Evolutionary conservation across 2,888 invertebrate genomes (phyloP).

Genomic region (Lottia scabra): DNA sequence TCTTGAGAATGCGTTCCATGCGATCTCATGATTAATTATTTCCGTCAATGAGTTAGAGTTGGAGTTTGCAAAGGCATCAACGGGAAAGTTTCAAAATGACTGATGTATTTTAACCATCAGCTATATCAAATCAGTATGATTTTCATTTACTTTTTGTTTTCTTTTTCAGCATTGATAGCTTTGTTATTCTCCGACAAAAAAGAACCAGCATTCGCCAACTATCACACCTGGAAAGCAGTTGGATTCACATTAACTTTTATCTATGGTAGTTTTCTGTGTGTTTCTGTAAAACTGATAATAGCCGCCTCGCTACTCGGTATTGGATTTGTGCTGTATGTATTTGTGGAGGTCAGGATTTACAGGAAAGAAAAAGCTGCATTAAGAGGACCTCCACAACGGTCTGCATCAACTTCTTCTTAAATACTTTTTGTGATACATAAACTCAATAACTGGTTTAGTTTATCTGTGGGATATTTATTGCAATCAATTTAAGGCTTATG

Average conservation of each 20-base stretch:
- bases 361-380: not conserved
- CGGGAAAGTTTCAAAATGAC: too few relatives aligned
- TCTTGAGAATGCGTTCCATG: too few relatives aligned
- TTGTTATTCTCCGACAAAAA: slow-evolving; percentile 45
- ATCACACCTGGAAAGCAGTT: slow-evolving; percentile 49
- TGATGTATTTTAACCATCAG: too few relatives aligned
- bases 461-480: too few relatives aligned
- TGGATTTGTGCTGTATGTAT: slow-evolving; percentile 31
- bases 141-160: not conserved
- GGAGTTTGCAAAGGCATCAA: too few relatives aligned
- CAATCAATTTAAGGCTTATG: too few relatives aligned
- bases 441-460: too few relatives aligned
- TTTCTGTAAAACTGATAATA: slow-evolving; percentile 46
- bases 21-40: too few relatives aligned
- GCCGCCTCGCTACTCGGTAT: slow-evolving; percentile 33
- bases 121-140: too few relatives aligned
- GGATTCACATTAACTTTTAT: slow-evolving; percentile 50
- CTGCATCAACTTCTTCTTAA: too few relatives aligned
- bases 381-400: not conserved
- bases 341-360: slow-evolving; percentile 29
- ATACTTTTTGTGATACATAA: too few relatives aligned
- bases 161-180: slow-evolving; percentile 48
- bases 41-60: too few relatives aligned
- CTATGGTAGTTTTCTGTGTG: slow-evolving; percentile 48
- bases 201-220: slow-evolving; percentile 52